These are phyloP conservation scores for Megamerina dolium DNA, from an alignment of 2,888 invertebrate genomes.

Conservation along the genomic window DNA sequence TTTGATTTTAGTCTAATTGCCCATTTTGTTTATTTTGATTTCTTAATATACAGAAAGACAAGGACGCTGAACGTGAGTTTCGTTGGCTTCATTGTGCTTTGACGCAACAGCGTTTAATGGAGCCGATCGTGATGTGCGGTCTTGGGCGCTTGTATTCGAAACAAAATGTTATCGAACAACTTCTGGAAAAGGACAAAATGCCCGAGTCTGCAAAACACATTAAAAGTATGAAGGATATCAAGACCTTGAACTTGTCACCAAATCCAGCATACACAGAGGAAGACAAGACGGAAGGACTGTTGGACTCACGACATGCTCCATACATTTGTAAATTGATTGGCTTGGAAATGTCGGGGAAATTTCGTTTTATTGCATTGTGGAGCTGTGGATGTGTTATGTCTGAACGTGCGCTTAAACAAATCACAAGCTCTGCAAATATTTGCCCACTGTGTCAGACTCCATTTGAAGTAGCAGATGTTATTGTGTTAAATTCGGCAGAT, in stretches of 20 bases:
- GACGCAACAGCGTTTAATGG: constrained; percentile 78
- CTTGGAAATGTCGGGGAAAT: constrained; percentile 91
- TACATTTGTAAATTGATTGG: constrained; percentile 94
- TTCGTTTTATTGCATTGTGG: constrained; percentile 81
- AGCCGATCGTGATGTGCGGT: constrained; percentile 87
- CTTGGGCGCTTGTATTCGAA: constrained; percentile 91
- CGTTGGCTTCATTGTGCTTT: constrained; percentile 93
- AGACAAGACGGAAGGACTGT: constrained; percentile 69
- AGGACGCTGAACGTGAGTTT: constrained; percentile 85
- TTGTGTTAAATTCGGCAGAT: constrained; percentile 81
- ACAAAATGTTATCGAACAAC: constrained; percentile 82
- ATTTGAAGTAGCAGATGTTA: constrained; percentile 70
- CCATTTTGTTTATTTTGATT: neutral
- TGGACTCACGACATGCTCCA: constrained; percentile 69
- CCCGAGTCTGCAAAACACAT: constrained; percentile 71
- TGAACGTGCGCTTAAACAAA: constrained; percentile 86
- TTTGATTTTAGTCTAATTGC: neutral
- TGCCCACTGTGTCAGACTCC: constrained; percentile 67
- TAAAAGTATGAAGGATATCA: constrained; percentile 83
- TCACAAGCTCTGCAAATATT: constrained; percentile 52
- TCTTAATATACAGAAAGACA: constrained; percentile 95
- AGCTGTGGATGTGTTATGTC: constrained; percentile 95
- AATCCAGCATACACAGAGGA: constrained; percentile 73
- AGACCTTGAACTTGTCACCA: constrained; percentile 73
- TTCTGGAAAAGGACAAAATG: constrained; percentile 74